Evolutionary conservation across 2,797 vertebrate species (phyloP).

Genomic region (Eremophila alpestris): DNA sequence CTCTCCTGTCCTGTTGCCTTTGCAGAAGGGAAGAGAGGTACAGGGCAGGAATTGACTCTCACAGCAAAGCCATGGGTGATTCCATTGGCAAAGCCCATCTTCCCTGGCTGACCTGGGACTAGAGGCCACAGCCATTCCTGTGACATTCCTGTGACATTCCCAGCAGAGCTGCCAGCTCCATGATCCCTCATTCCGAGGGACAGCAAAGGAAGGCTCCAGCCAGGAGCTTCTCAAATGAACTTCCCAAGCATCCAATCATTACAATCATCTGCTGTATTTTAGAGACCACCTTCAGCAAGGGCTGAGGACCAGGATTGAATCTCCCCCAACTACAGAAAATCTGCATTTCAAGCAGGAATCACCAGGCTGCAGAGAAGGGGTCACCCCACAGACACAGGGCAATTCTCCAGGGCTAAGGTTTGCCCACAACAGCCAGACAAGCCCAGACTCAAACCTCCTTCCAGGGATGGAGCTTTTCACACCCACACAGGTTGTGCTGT

Average conservation of each 20-base stretch:
- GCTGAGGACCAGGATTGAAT: neutral
- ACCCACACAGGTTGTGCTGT: neutral
- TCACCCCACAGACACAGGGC: accelerated
- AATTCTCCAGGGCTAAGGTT: neutral
- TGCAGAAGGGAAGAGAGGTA: neutral
- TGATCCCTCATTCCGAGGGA: accelerated
- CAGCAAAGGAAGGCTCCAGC: neutral
- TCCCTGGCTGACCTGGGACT: neutral
- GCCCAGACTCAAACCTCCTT: neutral
- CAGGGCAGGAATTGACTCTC: neutral
- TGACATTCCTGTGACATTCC: neutral
- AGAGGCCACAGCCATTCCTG: neutral
- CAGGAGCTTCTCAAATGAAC: neutral
- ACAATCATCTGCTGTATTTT: accelerated
- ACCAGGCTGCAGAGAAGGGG: neutral
- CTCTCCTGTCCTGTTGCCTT: neutral
- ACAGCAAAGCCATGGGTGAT: neutral
- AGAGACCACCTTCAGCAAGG: neutral
- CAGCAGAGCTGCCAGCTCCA: neutral
- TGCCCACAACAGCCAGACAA: neutral
- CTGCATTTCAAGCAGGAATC: neutral
- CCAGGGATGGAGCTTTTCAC: neutral
- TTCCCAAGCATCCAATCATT: neutral
- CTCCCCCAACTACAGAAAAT: neutral
- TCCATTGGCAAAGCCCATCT: neutral